Percentiles rank a stretch among this genome's conserved stretches.
Conservation (phyloP, 2,113 vertebrate species). For the Neolamprologus sp. region DNA sequence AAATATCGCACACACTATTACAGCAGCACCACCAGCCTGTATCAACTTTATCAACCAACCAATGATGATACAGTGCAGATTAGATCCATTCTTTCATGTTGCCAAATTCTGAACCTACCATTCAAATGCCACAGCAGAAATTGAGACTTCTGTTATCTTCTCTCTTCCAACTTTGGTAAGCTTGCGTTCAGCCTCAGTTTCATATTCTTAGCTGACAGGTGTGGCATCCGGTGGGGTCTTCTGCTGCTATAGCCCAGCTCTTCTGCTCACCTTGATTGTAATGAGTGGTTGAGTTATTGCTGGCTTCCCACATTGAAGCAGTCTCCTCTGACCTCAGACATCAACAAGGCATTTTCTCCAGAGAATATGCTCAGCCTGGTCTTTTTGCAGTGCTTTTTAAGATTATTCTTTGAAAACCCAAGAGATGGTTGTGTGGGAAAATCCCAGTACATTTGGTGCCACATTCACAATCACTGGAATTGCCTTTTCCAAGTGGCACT, state of each 20-base stretch:
- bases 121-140: not conserved
- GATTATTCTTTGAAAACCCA: not conserved
- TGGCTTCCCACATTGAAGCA: not conserved
- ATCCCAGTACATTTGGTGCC: not conserved
- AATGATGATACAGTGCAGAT: accelerated
- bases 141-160: accelerated
- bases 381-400: not conserved
- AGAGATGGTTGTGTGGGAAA: not conserved
- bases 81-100: not conserved
- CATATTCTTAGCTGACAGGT: not conserved
- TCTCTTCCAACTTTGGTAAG: not conserved
- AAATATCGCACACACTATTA: not conserved
- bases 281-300: not conserved
- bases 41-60: not conserved
- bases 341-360: not conserved
- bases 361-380: not conserved
- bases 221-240: not conserved
- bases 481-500: not conserved
- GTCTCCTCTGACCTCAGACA: not conserved
- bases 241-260: not conserved
- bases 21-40: not conserved
- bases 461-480: not conserved
- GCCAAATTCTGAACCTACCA: not conserved
- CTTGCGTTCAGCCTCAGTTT: not conserved
- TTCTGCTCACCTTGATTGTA: not conserved